phyloP scores from a whole-genome alignment of 1,140 invertebrate genomes.

The Pseudomyrmex sp. region DNA sequence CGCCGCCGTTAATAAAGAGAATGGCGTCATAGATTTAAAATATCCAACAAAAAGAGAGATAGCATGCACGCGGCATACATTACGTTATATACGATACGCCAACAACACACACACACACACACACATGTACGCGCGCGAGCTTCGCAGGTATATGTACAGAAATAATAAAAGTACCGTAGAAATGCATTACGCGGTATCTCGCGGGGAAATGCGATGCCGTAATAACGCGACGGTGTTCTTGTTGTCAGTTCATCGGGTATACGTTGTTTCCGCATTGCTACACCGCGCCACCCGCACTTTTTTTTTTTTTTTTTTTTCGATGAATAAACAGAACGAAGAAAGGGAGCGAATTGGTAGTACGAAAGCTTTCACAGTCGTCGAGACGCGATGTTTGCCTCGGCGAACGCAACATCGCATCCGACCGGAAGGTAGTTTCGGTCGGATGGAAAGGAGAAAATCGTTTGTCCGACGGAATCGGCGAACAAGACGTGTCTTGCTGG shows the following conservation, averaged over 20 bases:
- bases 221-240: conserved; percentile 42
- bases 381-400: conserved; percentile 30
- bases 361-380: conserved; percentile 48
- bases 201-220: conserved; percentile 46
- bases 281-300: neutral
- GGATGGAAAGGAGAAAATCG: conserved; percentile 57
- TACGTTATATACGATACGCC: neutral
- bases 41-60: conserved; percentile 24
- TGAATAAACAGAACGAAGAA: conserved; percentile 42
- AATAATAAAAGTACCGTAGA: conserved; percentile 20
- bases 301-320: conserved; percentile 35
- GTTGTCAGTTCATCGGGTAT: conserved; percentile 51
- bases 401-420: conserved; percentile 28
- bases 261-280: conserved; percentile 21
- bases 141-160: neutral
- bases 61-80: neutral
- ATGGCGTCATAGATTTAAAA: conserved; percentile 39
- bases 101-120: too few species aligned
- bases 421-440: conserved; percentile 47
- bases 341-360: conserved; percentile 45
- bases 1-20: conserved; percentile 7
- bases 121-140: neutral
- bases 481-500: conserved; percentile 28
- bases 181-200: conserved; percentile 38
- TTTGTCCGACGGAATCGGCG: conserved; percentile 48